A percentile compares a stretch with the other conserved stretches of the same genome.
Evolutionary conservation across 2,797 vertebrate species (phyloP).

Genomic region (Sebastes kiyomatsui): DNA sequence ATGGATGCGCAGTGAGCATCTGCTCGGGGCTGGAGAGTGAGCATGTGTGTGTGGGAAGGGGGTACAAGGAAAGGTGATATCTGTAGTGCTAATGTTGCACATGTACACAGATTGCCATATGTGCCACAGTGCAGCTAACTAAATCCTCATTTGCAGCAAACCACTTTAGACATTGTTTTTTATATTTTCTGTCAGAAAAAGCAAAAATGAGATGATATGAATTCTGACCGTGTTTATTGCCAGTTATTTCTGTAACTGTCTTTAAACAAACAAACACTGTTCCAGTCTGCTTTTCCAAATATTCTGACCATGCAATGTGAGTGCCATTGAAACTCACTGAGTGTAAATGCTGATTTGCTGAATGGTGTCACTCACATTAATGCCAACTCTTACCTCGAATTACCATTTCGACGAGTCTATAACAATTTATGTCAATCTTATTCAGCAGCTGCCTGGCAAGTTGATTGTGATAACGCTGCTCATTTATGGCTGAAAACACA

Average conservation of each 20-base stretch:
- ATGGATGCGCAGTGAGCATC: constrained; percentile 58
- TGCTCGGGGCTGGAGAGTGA: constrained; percentile 33
- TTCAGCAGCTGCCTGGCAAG: constrained; percentile 21
- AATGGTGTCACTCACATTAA: constrained; percentile 1
- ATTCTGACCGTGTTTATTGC: constrained; percentile 6
- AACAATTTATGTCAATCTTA: not conserved
- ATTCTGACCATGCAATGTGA: not conserved
- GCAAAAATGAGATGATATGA: not conserved
- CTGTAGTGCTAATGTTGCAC: constrained; percentile 47
- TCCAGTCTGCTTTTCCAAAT: not conserved
- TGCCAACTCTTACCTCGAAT: constrained; percentile 9
- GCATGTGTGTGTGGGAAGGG: not conserved
- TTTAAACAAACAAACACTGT: not conserved
- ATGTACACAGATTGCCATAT: constrained; percentile 39
- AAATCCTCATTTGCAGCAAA: constrained; percentile 38
- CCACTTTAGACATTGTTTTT: not conserved
- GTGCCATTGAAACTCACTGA: not conserved
- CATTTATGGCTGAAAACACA: constrained; percentile 39
- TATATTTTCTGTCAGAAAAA: constrained; percentile 4
- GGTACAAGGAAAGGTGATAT: constrained; percentile 46
- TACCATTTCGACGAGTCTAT: not conserved
- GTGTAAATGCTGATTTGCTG: constrained; percentile 8
- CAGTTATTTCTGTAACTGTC: constrained; percentile 1
- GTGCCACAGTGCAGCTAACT: constrained; percentile 11
- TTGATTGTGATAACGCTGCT: constrained; percentile 19